Evolutionary conservation across 2,113 vertebrate genomes (phyloP).

Genomic region (Ochotona princeps): DNA sequence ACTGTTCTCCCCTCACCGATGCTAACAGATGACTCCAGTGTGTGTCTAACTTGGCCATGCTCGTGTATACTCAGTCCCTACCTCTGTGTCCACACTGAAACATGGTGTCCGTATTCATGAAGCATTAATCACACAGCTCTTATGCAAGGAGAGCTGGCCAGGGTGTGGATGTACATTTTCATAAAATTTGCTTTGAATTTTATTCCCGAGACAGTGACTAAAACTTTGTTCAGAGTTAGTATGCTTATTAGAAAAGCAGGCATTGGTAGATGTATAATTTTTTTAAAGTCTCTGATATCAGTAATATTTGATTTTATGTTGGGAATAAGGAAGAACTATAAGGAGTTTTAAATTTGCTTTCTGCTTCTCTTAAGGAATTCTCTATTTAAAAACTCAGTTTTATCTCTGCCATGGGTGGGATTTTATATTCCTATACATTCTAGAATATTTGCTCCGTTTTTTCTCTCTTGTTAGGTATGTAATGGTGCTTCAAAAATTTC

Average conservation of each 20-base stretch:
- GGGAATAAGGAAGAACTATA: neutral
- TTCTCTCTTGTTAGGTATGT: neutral
- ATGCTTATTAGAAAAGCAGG: conserved; percentile 26
- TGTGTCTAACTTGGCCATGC: neutral
- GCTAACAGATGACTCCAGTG: neutral
- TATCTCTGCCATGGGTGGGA: neutral
- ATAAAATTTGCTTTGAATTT: conserved; percentile 35
- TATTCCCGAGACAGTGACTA: neutral
- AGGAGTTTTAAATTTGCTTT: too few relatives aligned
- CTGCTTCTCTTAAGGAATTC: conserved; percentile 1
- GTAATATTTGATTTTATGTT: conserved; percentile 23
- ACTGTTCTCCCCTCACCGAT: neutral
- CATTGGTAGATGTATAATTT: neutral
- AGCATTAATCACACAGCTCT: neutral
- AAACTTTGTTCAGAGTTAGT: conserved; percentile 40
- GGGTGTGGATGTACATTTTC: neutral
- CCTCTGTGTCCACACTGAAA: neutral
- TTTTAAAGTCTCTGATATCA: conserved; percentile 36
- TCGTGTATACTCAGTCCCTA: neutral
- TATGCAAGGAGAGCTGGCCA: neutral
- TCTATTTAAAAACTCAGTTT: neutral
- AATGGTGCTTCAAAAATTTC: too few relatives aligned
- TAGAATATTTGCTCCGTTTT: neutral
- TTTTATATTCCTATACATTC: conserved; percentile 12
- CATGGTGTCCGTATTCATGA: neutral